Evolutionary conservation across 2,113 vertebrate genomes (phyloP), one percentile per base, ranked within the genome.

Genomic region (Lontra canadensis): DNA sequence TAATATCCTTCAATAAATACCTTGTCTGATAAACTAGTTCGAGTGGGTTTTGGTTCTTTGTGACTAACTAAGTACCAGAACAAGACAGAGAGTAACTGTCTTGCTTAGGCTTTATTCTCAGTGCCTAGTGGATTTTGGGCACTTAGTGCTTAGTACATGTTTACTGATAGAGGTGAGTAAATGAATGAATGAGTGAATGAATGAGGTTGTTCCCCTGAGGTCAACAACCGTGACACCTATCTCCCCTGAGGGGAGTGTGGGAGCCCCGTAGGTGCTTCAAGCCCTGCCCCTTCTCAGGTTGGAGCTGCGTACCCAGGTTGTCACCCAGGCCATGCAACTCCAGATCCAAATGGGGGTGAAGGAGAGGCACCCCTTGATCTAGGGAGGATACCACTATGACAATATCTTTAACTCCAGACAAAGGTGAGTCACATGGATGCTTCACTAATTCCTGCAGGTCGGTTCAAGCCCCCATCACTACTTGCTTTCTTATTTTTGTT

Each of bases 1-100:
- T 59, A 42, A 15, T 26, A 42, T 14, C 10, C 18, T 76, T 90
- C 14, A 93, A 15, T 29, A 91, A 90, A 71, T 95, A 39, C 23
- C 31, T 59, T 61, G 14, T 67, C n/a, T 90, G 49, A 76, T 81
- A 96, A 90, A 13, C 23, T 73, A 92, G n/a, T 31, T 44, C 36
- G 0, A 86, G 39, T 49, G 44, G 4, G 18, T 52, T 34, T 44
- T 20, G 39, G 57, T 39, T 63, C 21, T 49, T 81, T 63, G 31
- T 15, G 63, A 65, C 63, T 15, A 63, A 65, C 63, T 85, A 76
- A 96, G 26, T 67, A 74, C 26, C 39, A 69, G 63, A n/a, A 80
- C 23, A 57, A 90, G 83, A n/a, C 34, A 47, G 55, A 94, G 55
- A 81, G 57, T 52, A 91, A 96, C 34, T 94, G 2, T 85, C 59